phyloP scores from a whole-genome alignment of 2,888 invertebrate genomes.

The Diplazon laetatorius region DNA sequence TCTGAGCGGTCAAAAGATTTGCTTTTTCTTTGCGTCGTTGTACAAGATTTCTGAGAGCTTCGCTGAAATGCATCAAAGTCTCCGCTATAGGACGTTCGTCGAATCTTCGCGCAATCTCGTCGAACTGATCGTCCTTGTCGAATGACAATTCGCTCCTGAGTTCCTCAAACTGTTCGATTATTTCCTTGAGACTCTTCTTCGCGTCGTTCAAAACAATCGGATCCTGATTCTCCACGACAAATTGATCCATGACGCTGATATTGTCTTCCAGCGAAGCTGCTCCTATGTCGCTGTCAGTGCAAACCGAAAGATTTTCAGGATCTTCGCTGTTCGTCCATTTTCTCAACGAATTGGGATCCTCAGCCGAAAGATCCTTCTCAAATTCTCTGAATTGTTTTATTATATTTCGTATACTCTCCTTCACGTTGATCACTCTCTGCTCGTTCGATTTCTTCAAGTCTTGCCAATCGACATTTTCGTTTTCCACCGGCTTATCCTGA shows the following conservation, averaged over 20 bases:
- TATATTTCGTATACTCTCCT: slow-evolving; percentile 79
- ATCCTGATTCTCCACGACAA: slow-evolving; percentile 62
- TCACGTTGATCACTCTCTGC: slow-evolving; percentile 70
- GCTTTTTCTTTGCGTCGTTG: slow-evolving; percentile 71
- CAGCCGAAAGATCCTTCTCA: slow-evolving; percentile 76
- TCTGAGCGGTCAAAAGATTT: slow-evolving; percentile 10
- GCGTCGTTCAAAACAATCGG: slow-evolving; percentile 70
- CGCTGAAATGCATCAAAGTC: slow-evolving; percentile 77
- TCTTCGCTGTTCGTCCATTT: slow-evolving; percentile 64
- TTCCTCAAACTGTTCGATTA: slow-evolving; percentile 78
- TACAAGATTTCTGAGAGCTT: slow-evolving; percentile 77
- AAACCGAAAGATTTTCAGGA: slow-evolving; percentile 38
- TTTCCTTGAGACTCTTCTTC: slow-evolving; percentile 77
- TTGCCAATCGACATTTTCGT: slow-evolving; percentile 56
- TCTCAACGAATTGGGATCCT: slow-evolving; percentile 67
- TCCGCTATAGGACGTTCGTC: slow-evolving; percentile 77
- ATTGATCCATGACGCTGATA: slow-evolving; percentile 63
- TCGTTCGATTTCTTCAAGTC: slow-evolving; percentile 58
- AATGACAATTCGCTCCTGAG: slow-evolving; percentile 76
- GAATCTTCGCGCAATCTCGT: slow-evolving; percentile 76
- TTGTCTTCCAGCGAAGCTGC: slow-evolving; percentile 61
- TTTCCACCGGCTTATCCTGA: slow-evolving; percentile 26
- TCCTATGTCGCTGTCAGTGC: slow-evolving; percentile 53
- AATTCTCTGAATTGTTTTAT: slow-evolving; percentile 80
- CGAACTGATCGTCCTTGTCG: slow-evolving; percentile 75